Base-by-base conservation (phyloP, 2,113 vertebrate genomes). In the Saccopteryx bilineata region DNA sequence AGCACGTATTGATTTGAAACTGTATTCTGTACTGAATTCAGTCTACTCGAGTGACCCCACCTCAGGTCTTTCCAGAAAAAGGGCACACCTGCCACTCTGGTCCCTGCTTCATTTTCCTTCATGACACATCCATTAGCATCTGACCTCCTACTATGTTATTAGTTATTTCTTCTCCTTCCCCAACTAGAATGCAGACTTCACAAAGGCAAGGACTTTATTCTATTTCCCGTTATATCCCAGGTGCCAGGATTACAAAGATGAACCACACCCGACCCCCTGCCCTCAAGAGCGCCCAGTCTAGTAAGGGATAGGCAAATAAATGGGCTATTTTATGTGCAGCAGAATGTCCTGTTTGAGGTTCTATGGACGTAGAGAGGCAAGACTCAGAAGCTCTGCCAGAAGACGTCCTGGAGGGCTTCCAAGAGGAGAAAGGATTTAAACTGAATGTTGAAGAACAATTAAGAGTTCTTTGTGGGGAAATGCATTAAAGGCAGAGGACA, bases 221-320 rank as follows among this genome's bases (percentile, higher is more conserved):
- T 63, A 90, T 71, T 91, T 33, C 14, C 9, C n/a, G 4, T 87
- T 90, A 81, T 78, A 78, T 84, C 31, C 58, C 58, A 79, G 66
- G 21, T 72, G 50, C 12, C 65, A 88, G 23, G n/a, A 68, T 79
- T 88, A 79, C 28, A 95, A 72, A 92, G n/a, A 76, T 54, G 33
- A 68, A 61, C 95, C 23, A 69, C n/a, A 89, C 58, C 18, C 54
- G 24, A n/a, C n/a, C 31, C 13, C 50, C 18, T 75, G 19, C 76
- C 23, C 26, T 33, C 52, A 66, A 87, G 58, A 74, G 48, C 33
- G 48, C 33, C 48, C 50, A 72, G 28, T 4, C 61, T 78, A 83
- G 5, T 60, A 79, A 84, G 66, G 17, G 17, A 69, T 81, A 68
- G 50, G 48, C 24, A 90, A 66, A 82, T 87, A 56, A 90, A 71